Base-by-base conservation (phyloP, 2,113 vertebrate species). In the Ellobius talpinus region DNA sequence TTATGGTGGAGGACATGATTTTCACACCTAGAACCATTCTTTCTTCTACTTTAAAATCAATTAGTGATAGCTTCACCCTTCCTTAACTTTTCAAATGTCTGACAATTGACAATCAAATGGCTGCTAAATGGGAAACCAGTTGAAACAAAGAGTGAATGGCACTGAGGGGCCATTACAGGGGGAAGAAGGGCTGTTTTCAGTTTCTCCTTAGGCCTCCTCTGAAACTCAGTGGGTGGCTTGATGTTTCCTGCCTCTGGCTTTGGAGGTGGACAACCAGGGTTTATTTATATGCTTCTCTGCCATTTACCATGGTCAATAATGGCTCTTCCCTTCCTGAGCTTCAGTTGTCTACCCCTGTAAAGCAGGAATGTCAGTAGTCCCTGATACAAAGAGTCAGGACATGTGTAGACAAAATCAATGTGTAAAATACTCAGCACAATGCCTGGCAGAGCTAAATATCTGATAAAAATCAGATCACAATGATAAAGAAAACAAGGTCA, bases 381-480 rank as follows among this genome's bases (percentile, higher is more conserved):
- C 42, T 55, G 7, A 17, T 39, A 77, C 14, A 58, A 50, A n/a
- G 45, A 87, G 31, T 66, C 42, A 24, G 3, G 72, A 24, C 19
- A 16, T 79, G 36, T 24, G 50, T 77, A 92, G 50, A 61, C 39
- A 50, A 93, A 90, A 90, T 87, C 39, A 78, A 5, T 78, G 13
- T 87, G 33, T 45, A 82, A 93, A 85, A 93, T 33, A 29, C 21
- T 70, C 86, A 90, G 73, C 45, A 70, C 70, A 82, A 77, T 36
- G 36, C 14, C 63, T 90, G 26, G 29, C 4, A 68, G 50, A 82
- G 47, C 9, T 72, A 87, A 86, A 81, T 36, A 96, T 85, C 93
- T 36, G 65, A 68, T 61, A 94, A 87, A 87, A 85, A 79, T 87
- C 76, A 96, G 90, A 92, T 94, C 47, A 50, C 66, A 63, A 50